A percentile compares a stretch with the other conserved stretches of the same genome.
These are phyloP conservation scores for Fregetta grallaria DNA, from an alignment of 2,113 vertebrate species.

Conservation along the genomic window DNA sequence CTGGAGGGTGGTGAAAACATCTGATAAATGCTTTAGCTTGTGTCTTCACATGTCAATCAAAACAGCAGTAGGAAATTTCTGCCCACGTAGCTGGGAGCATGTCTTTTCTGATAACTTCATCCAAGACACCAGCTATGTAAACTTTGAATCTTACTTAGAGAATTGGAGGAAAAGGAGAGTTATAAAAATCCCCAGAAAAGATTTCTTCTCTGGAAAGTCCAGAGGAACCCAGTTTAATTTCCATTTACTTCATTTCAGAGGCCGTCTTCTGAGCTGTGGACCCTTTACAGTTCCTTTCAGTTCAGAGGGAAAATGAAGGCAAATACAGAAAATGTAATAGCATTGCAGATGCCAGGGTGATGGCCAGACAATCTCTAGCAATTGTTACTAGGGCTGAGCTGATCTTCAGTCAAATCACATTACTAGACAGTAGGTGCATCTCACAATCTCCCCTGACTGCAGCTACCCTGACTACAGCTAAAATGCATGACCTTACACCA, in stretches of 20 bases:
- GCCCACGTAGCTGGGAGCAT: neutral
- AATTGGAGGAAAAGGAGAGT: neutral
- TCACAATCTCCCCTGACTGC: neutral
- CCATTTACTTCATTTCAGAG: neutral
- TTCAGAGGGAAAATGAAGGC: neutral
- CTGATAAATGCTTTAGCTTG: neutral
- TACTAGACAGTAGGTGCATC: neutral
- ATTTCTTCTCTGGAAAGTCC: neutral
- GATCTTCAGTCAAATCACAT: neutral
- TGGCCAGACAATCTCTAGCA: neutral
- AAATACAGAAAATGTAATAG: neutral
- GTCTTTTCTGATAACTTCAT: neutral
- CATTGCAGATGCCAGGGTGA: neutral
- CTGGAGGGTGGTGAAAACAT: neutral
- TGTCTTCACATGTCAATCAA: neutral
- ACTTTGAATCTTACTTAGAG: neutral
- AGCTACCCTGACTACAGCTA: neutral
- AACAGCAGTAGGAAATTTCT: neutral
- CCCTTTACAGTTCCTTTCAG: neutral
- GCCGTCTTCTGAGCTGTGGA: neutral
- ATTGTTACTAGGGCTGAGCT: neutral
- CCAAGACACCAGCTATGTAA: neutral
- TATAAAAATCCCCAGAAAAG: neutral
- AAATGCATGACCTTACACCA: neutral
- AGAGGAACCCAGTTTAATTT: neutral